These are phyloP conservation scores for Rhadinocentrus ornatus DNA, from an alignment of 2,797 vertebrate genomes.

Conservation along the genomic window DNA sequence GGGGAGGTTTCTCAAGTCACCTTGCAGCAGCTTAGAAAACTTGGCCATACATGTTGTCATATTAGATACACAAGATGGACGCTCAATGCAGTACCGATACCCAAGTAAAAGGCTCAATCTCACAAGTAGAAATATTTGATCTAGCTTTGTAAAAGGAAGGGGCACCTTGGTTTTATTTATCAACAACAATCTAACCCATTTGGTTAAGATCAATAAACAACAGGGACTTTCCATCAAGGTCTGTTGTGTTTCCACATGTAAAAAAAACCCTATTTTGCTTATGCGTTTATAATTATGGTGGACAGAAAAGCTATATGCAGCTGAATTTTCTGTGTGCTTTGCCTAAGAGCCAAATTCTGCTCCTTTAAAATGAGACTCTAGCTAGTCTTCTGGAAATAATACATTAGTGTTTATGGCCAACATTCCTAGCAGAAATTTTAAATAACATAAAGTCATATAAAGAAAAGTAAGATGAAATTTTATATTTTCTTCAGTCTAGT, in stretches of 20 bases:
- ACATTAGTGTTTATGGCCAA: not conserved
- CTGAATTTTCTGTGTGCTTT: not conserved
- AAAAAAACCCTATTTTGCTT: not conserved
- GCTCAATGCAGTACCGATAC: slow-evolving; percentile 1
- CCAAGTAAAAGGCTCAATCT: slow-evolving; percentile 3
- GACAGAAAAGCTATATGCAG: not conserved
- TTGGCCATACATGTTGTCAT: slow-evolving; percentile 11
- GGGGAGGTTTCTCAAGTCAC: slow-evolving; percentile 44
- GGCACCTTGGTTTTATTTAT: not conserved
- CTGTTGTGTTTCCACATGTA: not conserved
- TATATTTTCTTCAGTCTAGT: not conserved
- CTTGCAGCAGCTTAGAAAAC: slow-evolving; percentile 18
- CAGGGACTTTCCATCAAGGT: not conserved
- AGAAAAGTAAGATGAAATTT: not conserved
- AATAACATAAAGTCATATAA: not conserved
- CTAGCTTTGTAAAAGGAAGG: not conserved
- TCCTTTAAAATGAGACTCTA: too few relatives aligned
- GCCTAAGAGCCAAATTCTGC: too few relatives aligned
- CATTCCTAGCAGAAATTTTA: not conserved
- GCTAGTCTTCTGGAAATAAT: too few relatives aligned
- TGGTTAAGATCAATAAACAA: not conserved
- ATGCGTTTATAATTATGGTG: not conserved
- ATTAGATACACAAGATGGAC: slow-evolving; percentile 5
- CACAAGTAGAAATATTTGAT: slow-evolving; percentile 8
- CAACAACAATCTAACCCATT: not conserved